Conservation (phyloP, 2,113 vertebrate species). For the Natator depressus region DNA sequence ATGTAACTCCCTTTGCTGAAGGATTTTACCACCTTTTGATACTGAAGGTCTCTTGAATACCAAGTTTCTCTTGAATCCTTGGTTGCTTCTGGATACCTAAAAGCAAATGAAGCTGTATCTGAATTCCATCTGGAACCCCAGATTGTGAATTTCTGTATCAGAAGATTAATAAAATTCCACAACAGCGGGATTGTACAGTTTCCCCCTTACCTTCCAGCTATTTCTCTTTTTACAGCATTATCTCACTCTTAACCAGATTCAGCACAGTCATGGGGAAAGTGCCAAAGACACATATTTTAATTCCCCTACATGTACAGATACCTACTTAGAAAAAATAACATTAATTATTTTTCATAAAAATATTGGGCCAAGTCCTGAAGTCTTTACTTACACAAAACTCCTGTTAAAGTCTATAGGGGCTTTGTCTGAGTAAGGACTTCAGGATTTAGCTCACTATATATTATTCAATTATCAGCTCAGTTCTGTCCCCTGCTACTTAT, state of each 20-base stretch:
- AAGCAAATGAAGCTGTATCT: not conserved
- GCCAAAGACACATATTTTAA: not conserved
- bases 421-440: not conserved
- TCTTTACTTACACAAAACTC: not conserved
- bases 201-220: not conserved
- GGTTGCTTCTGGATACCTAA: not conserved
- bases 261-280: not conserved
- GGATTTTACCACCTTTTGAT: not conserved
- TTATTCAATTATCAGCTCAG: not conserved
- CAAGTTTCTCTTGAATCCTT: not conserved
- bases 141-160: not conserved
- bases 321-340: not conserved
- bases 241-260: not conserved
- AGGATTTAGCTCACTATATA: not conserved
- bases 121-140: not conserved
- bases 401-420: not conserved
- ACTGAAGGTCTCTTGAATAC: not conserved
- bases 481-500: not conserved
- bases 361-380: fast-evolving
- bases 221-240: not conserved
- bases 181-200: not conserved
- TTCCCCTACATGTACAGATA: not conserved
- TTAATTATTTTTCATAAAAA: not conserved
- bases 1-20: not conserved
- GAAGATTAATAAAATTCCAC: not conserved